A percentile compares a stretch with the other conserved stretches of the same genome.
These are phyloP conservation scores for Myripristis murdjan DNA, from an alignment of 2,797 vertebrate genomes.

Conservation along the genomic window DNA sequence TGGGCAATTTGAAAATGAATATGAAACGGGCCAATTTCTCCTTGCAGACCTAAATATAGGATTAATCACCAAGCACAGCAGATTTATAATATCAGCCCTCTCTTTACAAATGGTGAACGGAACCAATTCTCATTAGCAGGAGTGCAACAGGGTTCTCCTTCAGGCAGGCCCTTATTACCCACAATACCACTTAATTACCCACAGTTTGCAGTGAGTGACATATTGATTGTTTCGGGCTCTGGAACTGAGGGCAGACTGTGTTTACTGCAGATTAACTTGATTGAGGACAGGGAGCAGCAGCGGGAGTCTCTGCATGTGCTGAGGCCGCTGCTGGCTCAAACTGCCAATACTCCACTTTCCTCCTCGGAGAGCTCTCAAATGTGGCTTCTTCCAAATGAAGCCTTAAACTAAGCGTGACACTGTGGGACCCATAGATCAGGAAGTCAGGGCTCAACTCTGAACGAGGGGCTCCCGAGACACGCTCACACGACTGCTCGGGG, in stretches of 20 bases:
- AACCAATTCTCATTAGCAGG: conserved; percentile 26
- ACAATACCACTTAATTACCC: conserved; percentile 71
- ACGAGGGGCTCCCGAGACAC: conserved; percentile 32
- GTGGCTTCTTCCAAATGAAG: conserved; percentile 51
- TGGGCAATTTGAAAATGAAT: not conserved
- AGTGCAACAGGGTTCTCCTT: conserved; percentile 35
- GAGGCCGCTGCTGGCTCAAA: conserved; percentile 6
- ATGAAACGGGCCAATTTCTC: not conserved
- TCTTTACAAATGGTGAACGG: conserved; percentile 1
- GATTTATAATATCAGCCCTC: conserved; percentile 28
- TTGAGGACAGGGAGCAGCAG: conserved; percentile 34
- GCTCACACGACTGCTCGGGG: conserved; percentile 25
- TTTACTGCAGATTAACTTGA: conserved; percentile 56
- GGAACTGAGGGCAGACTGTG: conserved; percentile 29
- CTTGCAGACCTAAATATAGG: not conserved
- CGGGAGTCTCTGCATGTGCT: conserved; percentile 35
- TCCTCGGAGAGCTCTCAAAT: conserved; percentile 18
- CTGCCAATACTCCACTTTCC: conserved; percentile 33
- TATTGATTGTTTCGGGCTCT: conserved; percentile 56
- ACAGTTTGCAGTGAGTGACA: conserved; percentile 63
- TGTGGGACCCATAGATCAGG: conserved; percentile 33
- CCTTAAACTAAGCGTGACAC: conserved; percentile 55
- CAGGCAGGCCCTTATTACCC: conserved; percentile 63
- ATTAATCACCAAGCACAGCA: conserved; percentile 2
- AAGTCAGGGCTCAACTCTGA: conserved; percentile 54